These are phyloP conservation scores for Hydriomena furcata DNA, from an alignment of 2,888 invertebrate species.

Conservation along the genomic window DNA sequence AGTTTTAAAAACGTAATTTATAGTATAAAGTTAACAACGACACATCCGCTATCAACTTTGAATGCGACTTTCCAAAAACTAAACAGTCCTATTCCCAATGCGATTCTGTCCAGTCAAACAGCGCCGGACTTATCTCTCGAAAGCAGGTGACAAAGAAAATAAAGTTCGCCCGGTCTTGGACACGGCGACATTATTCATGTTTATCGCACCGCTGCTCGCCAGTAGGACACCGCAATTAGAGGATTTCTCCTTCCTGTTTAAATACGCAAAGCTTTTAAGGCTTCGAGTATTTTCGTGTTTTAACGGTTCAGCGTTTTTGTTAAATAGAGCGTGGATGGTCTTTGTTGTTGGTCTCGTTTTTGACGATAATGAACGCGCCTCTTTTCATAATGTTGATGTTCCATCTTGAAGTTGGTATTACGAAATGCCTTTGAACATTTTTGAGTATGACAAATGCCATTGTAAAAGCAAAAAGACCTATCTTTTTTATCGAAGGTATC, in stretches of 20 bases:
- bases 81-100: background rate
- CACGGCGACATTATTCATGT: conserved; percentile 79
- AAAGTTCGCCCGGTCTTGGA: conserved; percentile 64
- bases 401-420: background rate
- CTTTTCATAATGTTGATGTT: conserved; percentile 3
- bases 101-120: conserved; percentile 12
- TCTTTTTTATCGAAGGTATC: too few relatives aligned
- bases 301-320: conserved; percentile 36
- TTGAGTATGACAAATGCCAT: too few relatives aligned
- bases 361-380: conserved; percentile 18
- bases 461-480: too few relatives aligned
- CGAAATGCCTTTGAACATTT: background rate
- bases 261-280: conserved; percentile 39
- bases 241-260: conserved; percentile 53
- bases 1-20: too few relatives aligned
- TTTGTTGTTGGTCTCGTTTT: conserved; percentile 26
- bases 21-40: too few relatives aligned
- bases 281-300: conserved; percentile 36
- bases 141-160: conserved; percentile 66
- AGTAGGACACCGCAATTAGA: conserved; percentile 73
- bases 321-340: conserved; percentile 30
- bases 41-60: too few relatives aligned
- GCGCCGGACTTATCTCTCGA: conserved; percentile 55
- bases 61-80: too few relatives aligned
- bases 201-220: conserved; percentile 61